Conservation (phyloP, 1,140 invertebrate species). For the Micrasema minimum region DNA sequence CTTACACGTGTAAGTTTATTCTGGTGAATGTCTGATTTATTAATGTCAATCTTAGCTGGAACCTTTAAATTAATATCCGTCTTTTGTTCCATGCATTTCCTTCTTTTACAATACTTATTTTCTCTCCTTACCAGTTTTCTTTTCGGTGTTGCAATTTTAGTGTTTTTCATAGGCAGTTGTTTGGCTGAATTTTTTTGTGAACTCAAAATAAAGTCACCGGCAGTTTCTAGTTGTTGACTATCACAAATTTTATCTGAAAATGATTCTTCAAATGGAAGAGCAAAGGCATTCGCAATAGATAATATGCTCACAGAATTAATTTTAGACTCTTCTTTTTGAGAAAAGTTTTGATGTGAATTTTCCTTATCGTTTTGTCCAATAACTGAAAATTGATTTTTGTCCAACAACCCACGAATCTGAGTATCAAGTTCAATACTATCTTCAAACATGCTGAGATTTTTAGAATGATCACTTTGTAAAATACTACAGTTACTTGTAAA, state of each 20-base stretch:
- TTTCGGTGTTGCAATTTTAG: conserved; percentile 16
- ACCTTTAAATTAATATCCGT: neutral
- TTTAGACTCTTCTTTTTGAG: conserved; percentile 41
- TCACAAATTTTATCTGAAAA: conserved; percentile 18
- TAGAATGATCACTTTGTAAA: conserved; percentile 50
- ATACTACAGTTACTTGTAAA: conserved; percentile 37
- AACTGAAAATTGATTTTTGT: conserved; percentile 36
- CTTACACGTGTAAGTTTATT: too few species aligned
- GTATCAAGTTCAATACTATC: conserved; percentile 61
- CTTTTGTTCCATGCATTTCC: conserved; percentile 10
- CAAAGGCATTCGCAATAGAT: conserved; percentile 60
- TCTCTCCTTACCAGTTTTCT: conserved; percentile 21
- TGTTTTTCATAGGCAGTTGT: neutral
- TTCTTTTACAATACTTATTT: conserved; percentile 7
- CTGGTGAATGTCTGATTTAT: too few species aligned
- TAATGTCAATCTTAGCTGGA: too few species aligned
- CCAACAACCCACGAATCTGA: conserved; percentile 54
- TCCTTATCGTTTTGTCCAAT: too few species aligned
- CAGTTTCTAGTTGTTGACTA: conserved; percentile 15
- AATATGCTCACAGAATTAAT: conserved; percentile 37
- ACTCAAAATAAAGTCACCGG: conserved; percentile 12
- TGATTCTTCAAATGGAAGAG: conserved; percentile 56
- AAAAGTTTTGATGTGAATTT: neutral
- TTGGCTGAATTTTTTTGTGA: conserved; percentile 39
- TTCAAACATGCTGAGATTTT: conserved; percentile 66